Evolutionary conservation across 2,113 vertebrate genomes (phyloP).

Genomic region (Polypterus bichir): DNA sequence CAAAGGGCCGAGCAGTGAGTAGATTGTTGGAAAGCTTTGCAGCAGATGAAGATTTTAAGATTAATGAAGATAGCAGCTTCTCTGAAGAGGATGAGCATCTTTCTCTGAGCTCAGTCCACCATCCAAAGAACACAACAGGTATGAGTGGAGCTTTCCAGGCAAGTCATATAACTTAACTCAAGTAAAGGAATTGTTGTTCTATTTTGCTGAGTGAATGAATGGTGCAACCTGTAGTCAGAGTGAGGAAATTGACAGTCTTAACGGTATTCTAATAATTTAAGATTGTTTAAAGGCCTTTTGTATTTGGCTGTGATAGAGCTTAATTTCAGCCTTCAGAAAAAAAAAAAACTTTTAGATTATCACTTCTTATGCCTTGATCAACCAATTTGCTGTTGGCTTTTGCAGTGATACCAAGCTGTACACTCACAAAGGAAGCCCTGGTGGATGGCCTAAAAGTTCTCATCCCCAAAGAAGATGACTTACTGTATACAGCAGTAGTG

Average conservation of each 20-base stretch:
- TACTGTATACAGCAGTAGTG: slow-evolving; percentile 79
- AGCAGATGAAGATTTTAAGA: slow-evolving; percentile 75
- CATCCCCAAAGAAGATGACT: slow-evolving; percentile 84
- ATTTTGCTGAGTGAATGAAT: too few species aligned
- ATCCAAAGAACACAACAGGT: slow-evolving; percentile 19
- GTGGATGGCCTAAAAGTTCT: slow-evolving; percentile 80
- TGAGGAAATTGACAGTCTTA: too few species aligned
- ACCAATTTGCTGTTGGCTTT: too few species aligned
- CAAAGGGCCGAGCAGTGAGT: slow-evolving; percentile 75
- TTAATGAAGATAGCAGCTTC: slow-evolving; percentile 82
- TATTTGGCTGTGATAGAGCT: too few species aligned
- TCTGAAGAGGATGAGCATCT: slow-evolving; percentile 67
- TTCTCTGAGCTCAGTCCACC: background rate
- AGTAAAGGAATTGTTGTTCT: too few species aligned
- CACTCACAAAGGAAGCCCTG: slow-evolving; percentile 73
- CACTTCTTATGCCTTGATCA: too few species aligned
- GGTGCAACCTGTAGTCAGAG: too few species aligned
- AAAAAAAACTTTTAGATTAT: too few species aligned
- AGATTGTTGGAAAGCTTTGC: slow-evolving; percentile 82
- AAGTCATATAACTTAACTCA: background rate
- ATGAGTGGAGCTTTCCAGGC: slow-evolving; percentile 32
- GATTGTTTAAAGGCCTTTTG: too few species aligned
- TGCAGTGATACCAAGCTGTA: slow-evolving; percentile 54
- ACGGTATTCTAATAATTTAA: too few species aligned
- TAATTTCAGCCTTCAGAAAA: too few species aligned